A percentile compares a stretch with the other conserved stretches of the same genome.
phyloP scores from a whole-genome alignment of 2,888 invertebrate genomes.

The Camptogramma bilineatum region DNA sequence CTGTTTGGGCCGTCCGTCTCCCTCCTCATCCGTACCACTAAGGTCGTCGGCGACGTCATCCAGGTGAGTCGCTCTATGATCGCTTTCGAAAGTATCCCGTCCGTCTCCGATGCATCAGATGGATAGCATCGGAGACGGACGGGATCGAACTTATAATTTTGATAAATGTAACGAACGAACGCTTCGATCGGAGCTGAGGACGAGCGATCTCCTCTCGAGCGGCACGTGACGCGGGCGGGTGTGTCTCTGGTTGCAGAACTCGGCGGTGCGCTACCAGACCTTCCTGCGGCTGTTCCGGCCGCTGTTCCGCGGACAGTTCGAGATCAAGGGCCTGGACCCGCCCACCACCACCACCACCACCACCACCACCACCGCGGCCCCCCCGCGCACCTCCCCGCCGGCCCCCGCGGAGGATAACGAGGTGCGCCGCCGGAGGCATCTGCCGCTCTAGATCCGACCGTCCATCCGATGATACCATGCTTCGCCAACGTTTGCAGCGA shows the following conservation, averaged over 20 bases:
- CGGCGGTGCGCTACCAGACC: conserved; percentile 90
- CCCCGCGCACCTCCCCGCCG: conserved; percentile 13
- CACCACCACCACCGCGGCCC: conserved; percentile 54
- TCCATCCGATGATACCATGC: neutral
- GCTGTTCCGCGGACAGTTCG: conserved; percentile 89
- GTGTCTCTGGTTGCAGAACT: conserved; percentile 87
- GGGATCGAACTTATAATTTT: too few species aligned
- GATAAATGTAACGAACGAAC: neutral
- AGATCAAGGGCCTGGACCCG: conserved; percentile 89
- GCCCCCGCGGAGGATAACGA: conserved; percentile 57
- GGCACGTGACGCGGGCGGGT: neutral
- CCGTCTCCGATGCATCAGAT: too few species aligned
- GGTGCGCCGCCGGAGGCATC: conserved; percentile 57
- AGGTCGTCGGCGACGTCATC: conserved; percentile 87
- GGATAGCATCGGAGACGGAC: neutral
- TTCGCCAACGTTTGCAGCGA: neutral
- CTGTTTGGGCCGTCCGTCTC: conserved; percentile 89
- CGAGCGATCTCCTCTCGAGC: too few species aligned
- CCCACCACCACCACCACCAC: conserved; percentile 80
- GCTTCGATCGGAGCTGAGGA: too few species aligned
- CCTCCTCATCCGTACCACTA: conserved; percentile 88
- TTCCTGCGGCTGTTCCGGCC: conserved; percentile 91
- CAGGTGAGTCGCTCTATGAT: too few species aligned
- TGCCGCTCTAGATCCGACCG: conserved; percentile 2
- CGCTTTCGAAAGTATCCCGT: too few species aligned